Percentiles rank a stretch among this genome's conserved stretches.
Evolutionary conservation across 2,888 invertebrate genomes (phyloP).

Genomic region (Alsophila aescularia): DNA sequence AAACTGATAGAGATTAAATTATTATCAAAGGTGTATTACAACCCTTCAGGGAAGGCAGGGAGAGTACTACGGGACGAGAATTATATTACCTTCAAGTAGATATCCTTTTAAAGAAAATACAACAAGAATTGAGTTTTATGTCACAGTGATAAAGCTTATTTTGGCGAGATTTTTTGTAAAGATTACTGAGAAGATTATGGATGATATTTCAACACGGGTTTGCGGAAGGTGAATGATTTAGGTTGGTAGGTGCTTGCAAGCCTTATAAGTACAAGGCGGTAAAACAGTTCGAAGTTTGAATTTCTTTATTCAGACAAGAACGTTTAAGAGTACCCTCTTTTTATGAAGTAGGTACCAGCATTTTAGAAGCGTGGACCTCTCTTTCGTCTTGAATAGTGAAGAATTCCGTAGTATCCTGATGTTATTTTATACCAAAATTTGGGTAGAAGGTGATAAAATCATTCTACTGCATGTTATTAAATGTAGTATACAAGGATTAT

Average conservation of each 20-base stretch:
- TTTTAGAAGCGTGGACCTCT: too few species aligned
- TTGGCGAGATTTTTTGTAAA: not conserved
- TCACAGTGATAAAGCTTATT: constrained; percentile 2
- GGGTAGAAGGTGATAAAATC: too few species aligned
- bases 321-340: too few species aligned
- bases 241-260: constrained; percentile 11
- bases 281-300: constrained; percentile 9
- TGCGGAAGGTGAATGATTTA: constrained; percentile 26
- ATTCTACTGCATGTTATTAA: too few species aligned
- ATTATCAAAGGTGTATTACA: constrained; percentile 29
- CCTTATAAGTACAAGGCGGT: constrained; percentile 4
- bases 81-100: constrained; percentile 23
- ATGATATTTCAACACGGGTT: constrained; percentile 29
- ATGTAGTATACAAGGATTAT: too few species aligned
- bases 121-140: constrained; percentile 6
- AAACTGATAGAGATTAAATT: constrained; percentile 29
- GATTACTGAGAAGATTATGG: constrained; percentile 25
- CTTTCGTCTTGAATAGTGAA: too few species aligned
- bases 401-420: too few species aligned
- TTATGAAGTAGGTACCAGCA: too few species aligned
- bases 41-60: constrained; percentile 20
- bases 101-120: constrained; percentile 11
- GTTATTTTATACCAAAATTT: too few species aligned
- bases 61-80: constrained; percentile 23
- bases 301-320: too few species aligned